Conservation (phyloP, 2,797 vertebrate genomes). For the Synaphobranchus kaupii region DNA sequence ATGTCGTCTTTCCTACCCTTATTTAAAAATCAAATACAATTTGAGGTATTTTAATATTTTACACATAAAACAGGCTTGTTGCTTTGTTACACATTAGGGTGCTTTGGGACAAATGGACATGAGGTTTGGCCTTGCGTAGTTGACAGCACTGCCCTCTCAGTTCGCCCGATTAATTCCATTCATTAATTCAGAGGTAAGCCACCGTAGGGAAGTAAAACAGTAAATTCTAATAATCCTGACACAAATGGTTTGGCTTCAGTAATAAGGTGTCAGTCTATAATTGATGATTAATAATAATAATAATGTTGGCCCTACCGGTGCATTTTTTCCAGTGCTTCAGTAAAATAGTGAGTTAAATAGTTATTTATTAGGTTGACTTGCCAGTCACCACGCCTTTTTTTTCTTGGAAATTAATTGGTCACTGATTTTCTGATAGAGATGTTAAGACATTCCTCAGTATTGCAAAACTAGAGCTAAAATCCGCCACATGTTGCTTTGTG, state of each 20-base stretch:
- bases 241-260: background rate
- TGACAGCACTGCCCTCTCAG: background rate
- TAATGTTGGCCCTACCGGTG: background rate
- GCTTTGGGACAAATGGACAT: background rate
- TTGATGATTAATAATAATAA: background rate
- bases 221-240: background rate
- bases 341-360: background rate
- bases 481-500: background rate
- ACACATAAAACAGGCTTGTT: background rate
- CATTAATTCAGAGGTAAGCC: background rate
- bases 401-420: background rate
- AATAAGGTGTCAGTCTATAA: background rate
- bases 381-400: background rate
- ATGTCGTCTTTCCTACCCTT: background rate
- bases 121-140: background rate
- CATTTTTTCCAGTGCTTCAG: background rate
- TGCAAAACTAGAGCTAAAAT: too few species aligned
- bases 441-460: background rate
- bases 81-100: background rate
- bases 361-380: background rate
- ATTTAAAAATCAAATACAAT: background rate
- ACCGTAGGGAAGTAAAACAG: background rate
- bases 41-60: slow-evolving; percentile 22
- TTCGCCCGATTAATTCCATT: background rate
- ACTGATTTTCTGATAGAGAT: background rate